phyloP scores from a whole-genome alignment of 2,888 invertebrate genomes.

The Zonitis immaculata region DNA sequence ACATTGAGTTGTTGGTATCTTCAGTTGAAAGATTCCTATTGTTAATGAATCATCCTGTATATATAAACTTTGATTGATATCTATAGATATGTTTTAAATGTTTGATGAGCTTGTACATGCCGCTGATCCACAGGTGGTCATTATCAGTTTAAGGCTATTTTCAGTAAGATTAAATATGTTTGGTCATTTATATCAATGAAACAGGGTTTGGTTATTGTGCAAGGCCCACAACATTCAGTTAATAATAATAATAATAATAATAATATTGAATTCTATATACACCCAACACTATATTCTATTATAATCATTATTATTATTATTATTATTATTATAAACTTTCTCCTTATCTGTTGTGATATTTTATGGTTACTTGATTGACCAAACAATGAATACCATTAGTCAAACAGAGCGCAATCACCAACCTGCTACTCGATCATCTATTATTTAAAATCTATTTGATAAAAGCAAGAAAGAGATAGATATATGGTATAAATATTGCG shows the following conservation, averaged over 20 bases:
- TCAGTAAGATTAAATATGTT: constrained; percentile 2
- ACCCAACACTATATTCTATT: constrained; percentile 2
- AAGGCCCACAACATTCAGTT: not conserved
- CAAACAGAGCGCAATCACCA: constrained; percentile 17
- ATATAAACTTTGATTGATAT: not conserved
- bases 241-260: constrained; percentile 2
- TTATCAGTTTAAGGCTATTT: constrained; percentile 2
- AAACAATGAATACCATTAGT: constrained; percentile 18
- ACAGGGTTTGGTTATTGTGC: constrained; percentile 2
- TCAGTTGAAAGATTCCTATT: too few relatives aligned
- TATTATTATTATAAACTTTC: constrained; percentile 13
- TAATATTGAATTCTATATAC: constrained; percentile 1
- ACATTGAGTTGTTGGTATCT: too few relatives aligned
- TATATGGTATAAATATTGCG: not conserved
- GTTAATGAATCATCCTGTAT: too few relatives aligned
- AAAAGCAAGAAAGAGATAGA: not conserved
- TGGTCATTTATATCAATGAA: constrained; percentile 6
- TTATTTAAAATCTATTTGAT: constrained; percentile 8
- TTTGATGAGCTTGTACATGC: not conserved
- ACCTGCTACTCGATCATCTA: constrained; percentile 16
- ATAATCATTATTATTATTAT: not conserved
- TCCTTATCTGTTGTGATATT: constrained; percentile 13
- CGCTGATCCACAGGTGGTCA: not conserved
- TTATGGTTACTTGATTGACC: constrained; percentile 14
- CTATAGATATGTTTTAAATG: not conserved